Evolutionary conservation across 2,888 invertebrate species (phyloP).

Genomic region (Atrina japonica): DNA sequence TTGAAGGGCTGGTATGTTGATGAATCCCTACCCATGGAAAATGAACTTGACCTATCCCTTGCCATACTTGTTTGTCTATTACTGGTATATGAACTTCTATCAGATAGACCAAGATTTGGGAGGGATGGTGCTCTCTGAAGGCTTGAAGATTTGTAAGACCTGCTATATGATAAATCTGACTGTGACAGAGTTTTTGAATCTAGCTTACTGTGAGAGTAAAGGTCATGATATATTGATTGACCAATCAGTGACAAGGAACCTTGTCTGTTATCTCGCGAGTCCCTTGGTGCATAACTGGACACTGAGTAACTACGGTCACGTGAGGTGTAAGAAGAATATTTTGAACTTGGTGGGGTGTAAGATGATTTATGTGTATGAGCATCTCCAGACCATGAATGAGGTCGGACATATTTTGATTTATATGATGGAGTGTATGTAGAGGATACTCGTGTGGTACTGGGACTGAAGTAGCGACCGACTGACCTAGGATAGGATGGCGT

Average conservation of each 20-base stretch:
- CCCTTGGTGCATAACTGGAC: no score
- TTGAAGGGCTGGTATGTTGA: neutral
- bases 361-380: neutral
- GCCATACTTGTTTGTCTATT: neutral
- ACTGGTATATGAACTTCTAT: neutral
- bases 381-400: constrained; percentile 24
- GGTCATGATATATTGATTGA: constrained; percentile 33
- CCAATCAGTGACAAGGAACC: constrained; percentile 33
- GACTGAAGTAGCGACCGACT: no score
- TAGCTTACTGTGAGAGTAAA: constrained; percentile 5
- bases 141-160: neutral
- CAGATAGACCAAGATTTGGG: neutral
- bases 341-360: neutral
- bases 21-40: constrained; percentile 7
- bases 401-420: neutral
- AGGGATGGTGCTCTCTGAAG: constrained; percentile 1
- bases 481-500: no score
- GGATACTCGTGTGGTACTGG: no score
- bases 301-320: no score
- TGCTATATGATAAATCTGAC: neutral
- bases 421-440: no score
- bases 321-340: neutral
- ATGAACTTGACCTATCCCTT: constrained; percentile 11
- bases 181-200: neutral
- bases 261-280: constrained; percentile 15